Conservation (phyloP, 2,888 invertebrate species). For the Troides oblongomaculatus region DNA sequence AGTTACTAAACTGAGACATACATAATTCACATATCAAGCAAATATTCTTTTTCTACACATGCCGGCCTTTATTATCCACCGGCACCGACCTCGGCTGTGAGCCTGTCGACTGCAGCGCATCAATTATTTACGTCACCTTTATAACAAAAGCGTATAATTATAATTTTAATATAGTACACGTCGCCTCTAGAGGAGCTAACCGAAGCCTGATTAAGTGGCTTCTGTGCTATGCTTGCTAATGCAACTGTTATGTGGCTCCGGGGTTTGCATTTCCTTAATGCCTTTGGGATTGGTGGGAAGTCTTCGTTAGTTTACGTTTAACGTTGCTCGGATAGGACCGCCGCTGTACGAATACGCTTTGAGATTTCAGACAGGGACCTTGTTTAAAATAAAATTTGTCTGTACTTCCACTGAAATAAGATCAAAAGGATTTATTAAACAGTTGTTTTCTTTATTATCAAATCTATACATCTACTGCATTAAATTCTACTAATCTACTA, state of each 20-base stretch:
- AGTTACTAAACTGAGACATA: no score
- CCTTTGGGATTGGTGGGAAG: constrained; percentile 32
- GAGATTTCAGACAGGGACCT: constrained; percentile 17
- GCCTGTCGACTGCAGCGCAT: constrained; percentile 15
- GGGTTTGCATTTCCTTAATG: constrained; percentile 30
- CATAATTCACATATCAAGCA: no score
- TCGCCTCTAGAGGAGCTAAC: constrained; percentile 31
- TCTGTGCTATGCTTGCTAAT: constrained; percentile 33
- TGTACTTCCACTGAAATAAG: constrained; percentile 3
- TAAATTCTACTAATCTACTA: no score
- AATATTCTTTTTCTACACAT: neutral
- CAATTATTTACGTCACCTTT: constrained; percentile 19
- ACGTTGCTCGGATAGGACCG: constrained; percentile 25
- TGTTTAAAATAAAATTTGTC: constrained; percentile 20
- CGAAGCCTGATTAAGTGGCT: constrained; percentile 35
- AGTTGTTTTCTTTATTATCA: no score
- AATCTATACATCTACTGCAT: no score
- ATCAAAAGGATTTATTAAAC: no score
- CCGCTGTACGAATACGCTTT: constrained; percentile 12
- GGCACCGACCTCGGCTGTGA: constrained; percentile 1
- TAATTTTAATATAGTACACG: constrained; percentile 34
- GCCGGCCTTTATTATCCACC: neutral
- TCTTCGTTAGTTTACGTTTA: constrained; percentile 32
- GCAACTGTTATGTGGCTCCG: constrained; percentile 35
- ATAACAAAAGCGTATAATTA: constrained; percentile 30